Percentiles rank a stretch among this genome's conserved stretches.
Conservation (phyloP, 2,888 invertebrate genomes). For the Synergus laeviventris region DNA sequence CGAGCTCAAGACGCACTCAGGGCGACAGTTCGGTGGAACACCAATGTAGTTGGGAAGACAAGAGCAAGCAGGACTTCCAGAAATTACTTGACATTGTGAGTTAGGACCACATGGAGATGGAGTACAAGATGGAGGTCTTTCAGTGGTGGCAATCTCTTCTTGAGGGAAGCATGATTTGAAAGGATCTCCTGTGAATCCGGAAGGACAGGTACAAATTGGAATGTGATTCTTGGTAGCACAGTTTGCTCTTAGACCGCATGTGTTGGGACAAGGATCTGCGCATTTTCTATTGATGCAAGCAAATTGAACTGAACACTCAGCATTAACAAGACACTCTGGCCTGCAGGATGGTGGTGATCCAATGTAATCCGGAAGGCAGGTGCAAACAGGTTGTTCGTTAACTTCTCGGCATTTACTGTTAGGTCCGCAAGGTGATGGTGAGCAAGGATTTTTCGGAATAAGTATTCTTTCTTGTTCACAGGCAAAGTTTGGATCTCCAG, state of each 20-base stretch:
- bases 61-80: conserved; percentile 89
- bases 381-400: conserved; percentile 77
- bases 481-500: conserved; percentile 88
- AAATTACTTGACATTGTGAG: conserved; percentile 88
- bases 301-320: conserved; percentile 85
- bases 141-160: conserved; percentile 55
- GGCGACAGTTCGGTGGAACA: conserved; percentile 88
- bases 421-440: conserved; percentile 82
- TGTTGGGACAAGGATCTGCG: conserved; percentile 74
- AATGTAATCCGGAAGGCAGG: conserved; percentile 79
- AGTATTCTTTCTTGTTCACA: conserved; percentile 62
- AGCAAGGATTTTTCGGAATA: conserved; percentile 77
- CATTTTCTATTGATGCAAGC: conserved; percentile 84
- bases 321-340: conserved; percentile 83
- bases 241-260: conserved; percentile 76
- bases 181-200: conserved; percentile 83
- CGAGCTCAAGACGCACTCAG: conserved; percentile 91
- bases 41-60: conserved; percentile 88
- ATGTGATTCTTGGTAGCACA: conserved; percentile 60
- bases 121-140: conserved; percentile 82
- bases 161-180: conserved; percentile 84
- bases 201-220: conserved; percentile 76
- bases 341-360: conserved; percentile 87
- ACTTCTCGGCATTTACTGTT: conserved; percentile 79
- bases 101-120: conserved; percentile 93